phyloP scores from a whole-genome alignment of 2,797 vertebrate genomes.

The Enteromius thamalakanensis region DNA sequence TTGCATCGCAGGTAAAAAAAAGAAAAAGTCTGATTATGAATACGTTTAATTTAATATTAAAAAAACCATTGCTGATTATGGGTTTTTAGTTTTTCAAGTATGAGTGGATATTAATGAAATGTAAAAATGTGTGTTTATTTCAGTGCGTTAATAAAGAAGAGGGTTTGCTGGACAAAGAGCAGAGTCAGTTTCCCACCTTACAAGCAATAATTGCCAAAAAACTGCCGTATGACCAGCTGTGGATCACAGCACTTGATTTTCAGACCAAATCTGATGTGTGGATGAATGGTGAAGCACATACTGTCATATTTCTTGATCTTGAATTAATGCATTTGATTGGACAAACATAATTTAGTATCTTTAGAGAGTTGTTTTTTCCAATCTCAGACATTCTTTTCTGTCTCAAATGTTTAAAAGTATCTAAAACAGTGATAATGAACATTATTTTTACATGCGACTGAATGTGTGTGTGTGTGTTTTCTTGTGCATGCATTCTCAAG shows the following conservation, averaged over 20 bases:
- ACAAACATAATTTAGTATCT: background rate
- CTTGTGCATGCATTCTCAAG: conserved; percentile 65
- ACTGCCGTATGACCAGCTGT: conserved; percentile 88
- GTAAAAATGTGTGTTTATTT: conserved; percentile 35
- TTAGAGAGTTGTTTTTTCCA: conserved; percentile 1
- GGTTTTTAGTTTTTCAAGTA: background rate
- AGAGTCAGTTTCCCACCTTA: conserved; percentile 83
- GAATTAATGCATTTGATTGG: background rate
- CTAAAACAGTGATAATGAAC: background rate
- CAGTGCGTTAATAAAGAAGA: conserved; percentile 91
- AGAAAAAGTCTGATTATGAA: too few species aligned
- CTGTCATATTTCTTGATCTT: background rate
- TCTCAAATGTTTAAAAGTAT: background rate
- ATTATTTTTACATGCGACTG: background rate
- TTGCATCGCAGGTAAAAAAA: background rate
- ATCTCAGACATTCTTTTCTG: background rate
- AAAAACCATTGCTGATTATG: background rate
- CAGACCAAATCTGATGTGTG: conserved; percentile 85
- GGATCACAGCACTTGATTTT: conserved; percentile 85
- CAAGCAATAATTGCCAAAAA: conserved; percentile 81
- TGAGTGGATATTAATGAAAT: background rate
- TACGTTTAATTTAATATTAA: background rate
- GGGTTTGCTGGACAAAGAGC: conserved; percentile 81
- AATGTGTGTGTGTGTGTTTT: background rate
- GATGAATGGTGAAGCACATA: conserved; percentile 85